Evolutionary conservation across 1,140 invertebrate genomes (phyloP), one percentile per base, ranked within the genome.

Genomic region (Eumaeus atala): DNA sequence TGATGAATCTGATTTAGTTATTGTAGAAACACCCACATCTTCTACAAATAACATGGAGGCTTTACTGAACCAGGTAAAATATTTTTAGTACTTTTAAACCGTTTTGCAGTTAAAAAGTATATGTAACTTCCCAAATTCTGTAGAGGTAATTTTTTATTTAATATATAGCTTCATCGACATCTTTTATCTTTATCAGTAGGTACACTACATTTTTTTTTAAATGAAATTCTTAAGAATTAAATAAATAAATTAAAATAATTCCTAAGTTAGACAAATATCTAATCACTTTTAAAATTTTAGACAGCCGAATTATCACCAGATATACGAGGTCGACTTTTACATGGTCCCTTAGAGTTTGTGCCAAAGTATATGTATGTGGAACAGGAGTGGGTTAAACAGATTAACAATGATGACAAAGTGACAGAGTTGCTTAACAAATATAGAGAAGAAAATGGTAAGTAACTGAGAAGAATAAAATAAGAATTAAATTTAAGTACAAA

Each of bases 331-430:
- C 71, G 69, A 3, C 64, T 85, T 37, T 56, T 74, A 40, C 64
- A 55, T 44, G 72, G 63, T 38, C 77, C 74, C 9, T 47, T 82
- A 52, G 78, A 85, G 56, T 85, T 85, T 61, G 48, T 76, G 1
- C 71, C 77, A 9, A 85, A 80, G 56, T 83, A 70, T 66, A 75
- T 86, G 38, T 84, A 74, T 59, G 78, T 84, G 8, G 83, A 86
- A 63, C 77, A 84, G 55, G 83, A 86, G 61, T 77, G 72, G 67
- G 76, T 66, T 9, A 77, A 72, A 18, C 14, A 57, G 14, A 12
- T 50, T 9, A 63, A 60, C 21, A 66, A 66, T 58, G 79, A 83
- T 61, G 76, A 76, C 6, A 72, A 72, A 67, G 73, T 81, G 1
- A 74, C 66, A 49, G 80, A 84, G 58, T 61, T 86, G 12, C 61